A percentile compares a stretch with the other conserved stretches of the same genome.
phyloP scores from a whole-genome alignment of 2,888 invertebrate species.

The Glaucopsyche alexis region DNA sequence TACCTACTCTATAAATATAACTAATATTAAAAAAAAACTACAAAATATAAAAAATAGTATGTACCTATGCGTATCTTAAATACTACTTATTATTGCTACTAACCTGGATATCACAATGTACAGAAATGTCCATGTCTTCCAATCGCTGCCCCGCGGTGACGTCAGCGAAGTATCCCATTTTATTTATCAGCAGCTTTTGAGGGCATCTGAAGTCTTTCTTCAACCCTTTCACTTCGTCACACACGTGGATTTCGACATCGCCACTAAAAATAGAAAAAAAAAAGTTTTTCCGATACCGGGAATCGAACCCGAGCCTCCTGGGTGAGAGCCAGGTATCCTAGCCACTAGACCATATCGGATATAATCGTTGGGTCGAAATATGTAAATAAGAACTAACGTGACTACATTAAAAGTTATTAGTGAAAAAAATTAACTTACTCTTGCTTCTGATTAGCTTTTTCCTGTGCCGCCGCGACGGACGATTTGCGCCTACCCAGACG shows the following conservation, averaged over 20 bases:
- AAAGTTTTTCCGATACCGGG: conserved; percentile 78
- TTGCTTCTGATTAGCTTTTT: conserved; percentile 65
- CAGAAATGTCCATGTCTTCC: conserved; percentile 97
- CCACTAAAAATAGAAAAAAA: conserved; percentile 68
- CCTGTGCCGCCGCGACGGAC: conserved; percentile 62
- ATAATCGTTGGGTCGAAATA: neutral
- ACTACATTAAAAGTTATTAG: too few relatives aligned
- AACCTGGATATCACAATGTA: conserved; percentile 97
- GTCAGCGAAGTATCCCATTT: conserved; percentile 97
- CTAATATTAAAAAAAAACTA: too few relatives aligned
- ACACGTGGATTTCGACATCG: conserved; percentile 96
- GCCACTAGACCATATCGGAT: conserved; percentile 83
- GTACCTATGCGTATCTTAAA: too few relatives aligned
- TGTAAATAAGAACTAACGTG: conserved; percentile 4
- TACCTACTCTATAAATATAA: too few relatives aligned
- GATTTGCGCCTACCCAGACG: conserved; percentile 73
- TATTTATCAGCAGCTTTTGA: conserved; percentile 90
- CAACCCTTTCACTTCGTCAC: conserved; percentile 94
- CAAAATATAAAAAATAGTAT: too few relatives aligned
- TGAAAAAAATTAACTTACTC: conserved; percentile 59
- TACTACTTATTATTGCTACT: neutral
- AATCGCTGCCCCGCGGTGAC: conserved; percentile 90
- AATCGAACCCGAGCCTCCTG: conserved; percentile 87
- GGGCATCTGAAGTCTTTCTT: conserved; percentile 95
- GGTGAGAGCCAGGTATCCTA: conserved; percentile 85